Conservation (phyloP, 2,888 invertebrate genomes). For the Napeogenes inachia region DNA sequence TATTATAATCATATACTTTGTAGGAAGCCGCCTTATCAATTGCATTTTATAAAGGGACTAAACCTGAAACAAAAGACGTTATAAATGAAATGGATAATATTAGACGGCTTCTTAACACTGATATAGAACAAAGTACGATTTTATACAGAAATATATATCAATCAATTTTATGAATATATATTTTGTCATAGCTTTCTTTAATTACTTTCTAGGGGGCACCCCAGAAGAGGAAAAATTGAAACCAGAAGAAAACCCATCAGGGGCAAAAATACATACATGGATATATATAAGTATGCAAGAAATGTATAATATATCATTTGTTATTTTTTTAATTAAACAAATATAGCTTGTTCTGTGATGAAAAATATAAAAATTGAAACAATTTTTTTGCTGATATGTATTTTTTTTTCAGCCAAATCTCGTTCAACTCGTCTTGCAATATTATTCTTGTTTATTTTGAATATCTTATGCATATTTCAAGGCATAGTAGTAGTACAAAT, state of each 20-base stretch:
- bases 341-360: no score
- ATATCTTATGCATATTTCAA: conserved; percentile 50
- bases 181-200: no score
- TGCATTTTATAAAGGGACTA: conserved; percentile 47
- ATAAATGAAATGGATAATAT: conserved; percentile 45
- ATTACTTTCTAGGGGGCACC: no score
- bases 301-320: no score
- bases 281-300: background rate
- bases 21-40: conserved; percentile 54
- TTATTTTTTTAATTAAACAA: background rate
- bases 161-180: no score
- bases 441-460: conserved; percentile 37
- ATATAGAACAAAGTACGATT: background rate
- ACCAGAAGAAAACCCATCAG: background rate
- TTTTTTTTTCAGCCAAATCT: background rate
- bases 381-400: no score
- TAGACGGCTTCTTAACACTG: conserved; percentile 33
- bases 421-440: conserved; percentile 41
- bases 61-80: conserved; percentile 43
- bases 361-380: no score
- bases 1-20: conserved; percentile 13
- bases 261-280: background rate
- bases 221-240: background rate
- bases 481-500: conserved; percentile 55
- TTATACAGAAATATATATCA: no score